These are phyloP conservation scores for Achlya flavicornis DNA, from an alignment of 2,888 invertebrate species.

Conservation along the genomic window DNA sequence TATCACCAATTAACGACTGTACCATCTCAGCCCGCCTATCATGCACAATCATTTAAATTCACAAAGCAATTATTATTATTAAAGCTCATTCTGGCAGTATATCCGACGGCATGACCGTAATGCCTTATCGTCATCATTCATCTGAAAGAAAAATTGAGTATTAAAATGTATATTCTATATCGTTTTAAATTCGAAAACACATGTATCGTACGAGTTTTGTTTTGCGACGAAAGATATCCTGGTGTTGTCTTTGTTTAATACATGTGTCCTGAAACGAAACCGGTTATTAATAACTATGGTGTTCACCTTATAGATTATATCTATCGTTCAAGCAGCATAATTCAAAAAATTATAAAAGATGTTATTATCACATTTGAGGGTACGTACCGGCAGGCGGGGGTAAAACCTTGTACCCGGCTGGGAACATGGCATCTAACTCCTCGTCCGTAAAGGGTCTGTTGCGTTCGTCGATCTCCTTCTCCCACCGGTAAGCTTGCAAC, in stretches of 20 bases:
- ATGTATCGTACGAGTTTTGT: conserved; percentile 54
- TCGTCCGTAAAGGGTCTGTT: conserved; percentile 98
- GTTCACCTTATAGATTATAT: conserved; percentile 46
- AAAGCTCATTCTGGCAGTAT: conserved; percentile 64
- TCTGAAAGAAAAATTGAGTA: conserved; percentile 80
- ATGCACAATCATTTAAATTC: conserved; percentile 25
- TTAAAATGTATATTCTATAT: conserved; percentile 63
- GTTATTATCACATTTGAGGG: conserved; percentile 12
- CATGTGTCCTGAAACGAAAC: conserved; percentile 82
- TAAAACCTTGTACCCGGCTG: conserved; percentile 98
- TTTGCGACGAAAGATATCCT: conserved; percentile 52
- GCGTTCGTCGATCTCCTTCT: conserved; percentile 98
- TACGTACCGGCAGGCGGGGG: conserved; percentile 94
- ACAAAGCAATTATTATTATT: conserved; percentile 45
- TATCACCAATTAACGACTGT: conserved; percentile 42
- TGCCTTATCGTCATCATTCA: conserved; percentile 76
- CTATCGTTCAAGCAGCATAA: conserved; percentile 20
- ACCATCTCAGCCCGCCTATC: conserved; percentile 41
- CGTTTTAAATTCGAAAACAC: conserved; percentile 60
- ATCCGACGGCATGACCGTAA: conserved; percentile 75
- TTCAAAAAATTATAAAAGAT: not conserved
- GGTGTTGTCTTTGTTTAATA: conserved; percentile 65
- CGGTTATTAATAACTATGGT: conserved; percentile 73
- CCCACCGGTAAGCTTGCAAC: conserved; percentile 98
- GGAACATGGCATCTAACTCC: conserved; percentile 98